A percentile compares a stretch with the other conserved stretches of the same genome.
Conservation (phyloP, 1,140 invertebrate species). For the Orius insidiosus region DNA sequence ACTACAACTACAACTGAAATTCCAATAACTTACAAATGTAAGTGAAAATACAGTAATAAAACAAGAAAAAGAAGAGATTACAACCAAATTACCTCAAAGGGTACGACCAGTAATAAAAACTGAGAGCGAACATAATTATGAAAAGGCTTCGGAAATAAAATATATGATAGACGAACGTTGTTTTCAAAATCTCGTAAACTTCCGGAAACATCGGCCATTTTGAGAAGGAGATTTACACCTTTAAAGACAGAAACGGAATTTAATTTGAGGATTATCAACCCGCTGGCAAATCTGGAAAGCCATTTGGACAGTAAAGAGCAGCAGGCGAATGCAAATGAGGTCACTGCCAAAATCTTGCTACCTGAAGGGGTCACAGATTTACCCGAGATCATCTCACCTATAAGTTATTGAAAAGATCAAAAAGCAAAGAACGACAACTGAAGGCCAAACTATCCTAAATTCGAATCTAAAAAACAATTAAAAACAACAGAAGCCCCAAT, state of each 20-base stretch:
- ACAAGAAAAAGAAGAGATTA: conserved; percentile 1
- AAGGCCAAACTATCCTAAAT: conserved; percentile 14
- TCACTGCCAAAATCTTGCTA: conserved; percentile 2
- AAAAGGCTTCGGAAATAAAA: conserved; percentile 4
- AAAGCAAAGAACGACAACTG: conserved; percentile 1
- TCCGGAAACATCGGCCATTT: conserved; percentile 20
- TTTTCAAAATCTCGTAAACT: conserved; percentile 18
- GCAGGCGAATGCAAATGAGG: neutral
- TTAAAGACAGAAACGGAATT: neutral
- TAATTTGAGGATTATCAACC: neutral
- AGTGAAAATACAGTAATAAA: conserved; percentile 1
- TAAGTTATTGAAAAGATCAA: conserved; percentile 14
- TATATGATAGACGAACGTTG: conserved; percentile 16
- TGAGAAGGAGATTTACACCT: conserved; percentile 13
- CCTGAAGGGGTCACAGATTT: conserved; percentile 12
- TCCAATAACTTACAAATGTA: neutral
- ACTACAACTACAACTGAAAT: conserved; percentile 2
- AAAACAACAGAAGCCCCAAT: conserved; percentile 10
- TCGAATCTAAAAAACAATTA: conserved; percentile 5
- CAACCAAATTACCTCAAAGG: conserved; percentile 3
- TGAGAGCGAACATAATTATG: neutral
- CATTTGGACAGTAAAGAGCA: too few species aligned
- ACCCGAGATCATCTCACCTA: conserved; percentile 14
- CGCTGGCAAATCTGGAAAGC: neutral
- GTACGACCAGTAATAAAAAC: neutral